phyloP scores from a whole-genome alignment of 2,797 vertebrate genomes.

The Phrynocephalus guinanensis region DNA sequence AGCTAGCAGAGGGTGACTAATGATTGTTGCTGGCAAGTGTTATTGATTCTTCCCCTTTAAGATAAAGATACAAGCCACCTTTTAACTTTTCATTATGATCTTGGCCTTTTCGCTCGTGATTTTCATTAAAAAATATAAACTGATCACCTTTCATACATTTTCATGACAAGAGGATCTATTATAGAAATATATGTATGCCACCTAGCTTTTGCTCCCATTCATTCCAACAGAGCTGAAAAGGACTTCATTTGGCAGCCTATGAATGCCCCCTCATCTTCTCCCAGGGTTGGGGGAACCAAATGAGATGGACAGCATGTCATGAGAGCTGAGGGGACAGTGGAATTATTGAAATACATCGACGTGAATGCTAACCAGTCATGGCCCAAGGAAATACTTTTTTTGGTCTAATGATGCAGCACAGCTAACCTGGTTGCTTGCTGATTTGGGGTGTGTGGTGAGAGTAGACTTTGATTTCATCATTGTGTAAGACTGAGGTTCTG shows the following conservation, averaged over 20 bases:
- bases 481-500: too few species aligned
- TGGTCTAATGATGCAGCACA: not conserved
- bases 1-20: conserved; percentile 54
- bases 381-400: not conserved
- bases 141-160: not conserved
- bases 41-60: conserved; percentile 57
- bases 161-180: not conserved
- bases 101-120: conserved; percentile 20
- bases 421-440: not conserved
- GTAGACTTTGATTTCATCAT: not conserved
- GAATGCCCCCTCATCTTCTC: not conserved
- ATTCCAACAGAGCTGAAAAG: not conserved
- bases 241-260: not conserved
- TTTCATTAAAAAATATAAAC: not conserved
- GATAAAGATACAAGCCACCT: conserved; percentile 28
- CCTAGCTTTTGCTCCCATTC: too few species aligned
- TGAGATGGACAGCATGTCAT: not conserved
- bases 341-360: not conserved
- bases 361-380: not conserved
- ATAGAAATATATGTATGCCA: too few species aligned
- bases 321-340: not conserved
- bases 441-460: not conserved
- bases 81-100: conserved; percentile 50
- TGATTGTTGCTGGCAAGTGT: conserved; percentile 47
- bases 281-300: not conserved